Evolutionary conservation across 92 coral and sea anemone genomes (phyloP).

Genomic region (Paragorgia papillata): DNA sequence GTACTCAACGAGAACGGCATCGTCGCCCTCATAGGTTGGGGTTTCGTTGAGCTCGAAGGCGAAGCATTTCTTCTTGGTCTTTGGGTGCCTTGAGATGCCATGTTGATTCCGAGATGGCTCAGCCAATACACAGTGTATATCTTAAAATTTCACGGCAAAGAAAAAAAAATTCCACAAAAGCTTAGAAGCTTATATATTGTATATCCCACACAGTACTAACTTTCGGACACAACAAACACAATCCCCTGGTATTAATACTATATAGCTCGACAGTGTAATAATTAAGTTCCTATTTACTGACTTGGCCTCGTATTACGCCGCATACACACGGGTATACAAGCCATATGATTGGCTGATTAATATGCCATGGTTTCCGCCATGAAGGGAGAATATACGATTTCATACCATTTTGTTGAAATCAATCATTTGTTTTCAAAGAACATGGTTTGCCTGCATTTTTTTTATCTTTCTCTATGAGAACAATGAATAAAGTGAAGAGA

Average conservation of each 20-base stretch:
- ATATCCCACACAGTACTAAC: slow-evolving; percentile 45
- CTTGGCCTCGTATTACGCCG: slow-evolving; percentile 42
- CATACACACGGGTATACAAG: slow-evolving; percentile 19
- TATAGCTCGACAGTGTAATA: neutral
- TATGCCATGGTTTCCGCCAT: neutral
- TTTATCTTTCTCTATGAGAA: too few species aligned
- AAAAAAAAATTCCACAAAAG: slow-evolving; percentile 10
- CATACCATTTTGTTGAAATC: slow-evolving; percentile 1
- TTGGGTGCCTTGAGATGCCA: slow-evolving; percentile 99
- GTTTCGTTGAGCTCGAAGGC: slow-evolving; percentile 96
- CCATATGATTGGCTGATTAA: slow-evolving; percentile 35
- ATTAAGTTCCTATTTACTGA: slow-evolving; percentile 3
- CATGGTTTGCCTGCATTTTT: too few species aligned
- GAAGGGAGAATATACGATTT: slow-evolving; percentile 20
- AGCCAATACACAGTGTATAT: slow-evolving; percentile 51
- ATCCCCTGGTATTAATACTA: slow-evolving; percentile 4
- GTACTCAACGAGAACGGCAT: slow-evolving; percentile 77
- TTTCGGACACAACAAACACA: slow-evolving; percentile 29
- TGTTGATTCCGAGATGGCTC: slow-evolving; percentile 40
- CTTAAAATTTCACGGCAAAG: slow-evolving; percentile 16
- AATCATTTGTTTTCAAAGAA: too few species aligned
- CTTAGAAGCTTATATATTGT: neutral
- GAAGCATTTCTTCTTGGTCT: slow-evolving; percentile 98
- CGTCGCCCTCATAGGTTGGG: slow-evolving; percentile 97
- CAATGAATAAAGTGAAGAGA: too few species aligned